These are phyloP conservation scores for Atherix ibis DNA, from an alignment of 2,888 invertebrate genomes.

Conservation along the genomic window DNA sequence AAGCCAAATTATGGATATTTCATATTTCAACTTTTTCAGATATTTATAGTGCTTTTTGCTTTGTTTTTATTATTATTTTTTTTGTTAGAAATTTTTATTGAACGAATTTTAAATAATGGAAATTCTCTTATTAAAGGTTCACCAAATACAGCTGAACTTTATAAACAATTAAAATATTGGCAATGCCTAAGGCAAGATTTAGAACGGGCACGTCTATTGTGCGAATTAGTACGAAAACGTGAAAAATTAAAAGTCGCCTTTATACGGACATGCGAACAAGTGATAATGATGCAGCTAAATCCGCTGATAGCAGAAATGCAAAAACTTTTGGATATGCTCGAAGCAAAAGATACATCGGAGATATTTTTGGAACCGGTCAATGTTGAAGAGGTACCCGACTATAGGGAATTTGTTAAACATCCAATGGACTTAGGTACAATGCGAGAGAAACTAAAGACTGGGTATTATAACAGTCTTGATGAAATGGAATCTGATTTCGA, in stretches of 20 bases:
- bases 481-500: slow-evolving; percentile 80
- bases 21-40: too few relatives aligned
- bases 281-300: slow-evolving; percentile 62
- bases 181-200: slow-evolving; percentile 85
- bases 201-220: slow-evolving; percentile 77
- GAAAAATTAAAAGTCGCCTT: slow-evolving; percentile 86
- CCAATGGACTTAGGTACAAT: slow-evolving; percentile 89
- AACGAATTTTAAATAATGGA: too few relatives aligned
- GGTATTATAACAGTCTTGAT: slow-evolving; percentile 52
- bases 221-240: slow-evolving; percentile 87
- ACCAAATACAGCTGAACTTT: slow-evolving; percentile 56
- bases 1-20: too few relatives aligned
- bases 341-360: slow-evolving; percentile 64
- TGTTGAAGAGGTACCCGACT: slow-evolving; percentile 76
- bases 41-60: too few relatives aligned
- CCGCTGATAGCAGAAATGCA: slow-evolving; percentile 67
- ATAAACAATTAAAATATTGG: slow-evolving; percentile 83
- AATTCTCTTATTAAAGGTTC: slow-evolving; percentile 27
- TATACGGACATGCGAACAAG: slow-evolving; percentile 64
- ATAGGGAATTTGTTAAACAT: slow-evolving; percentile 63
- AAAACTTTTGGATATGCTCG: slow-evolving; percentile 59
- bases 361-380: slow-evolving; percentile 92
- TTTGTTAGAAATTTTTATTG: too few relatives aligned
- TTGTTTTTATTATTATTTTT: too few relatives aligned
- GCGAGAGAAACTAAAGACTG: slow-evolving; percentile 54